These are phyloP conservation scores for Parapristionchus giblindavisi DNA, from an alignment of 2,888 invertebrate genomes.

Conservation along the genomic window DNA sequence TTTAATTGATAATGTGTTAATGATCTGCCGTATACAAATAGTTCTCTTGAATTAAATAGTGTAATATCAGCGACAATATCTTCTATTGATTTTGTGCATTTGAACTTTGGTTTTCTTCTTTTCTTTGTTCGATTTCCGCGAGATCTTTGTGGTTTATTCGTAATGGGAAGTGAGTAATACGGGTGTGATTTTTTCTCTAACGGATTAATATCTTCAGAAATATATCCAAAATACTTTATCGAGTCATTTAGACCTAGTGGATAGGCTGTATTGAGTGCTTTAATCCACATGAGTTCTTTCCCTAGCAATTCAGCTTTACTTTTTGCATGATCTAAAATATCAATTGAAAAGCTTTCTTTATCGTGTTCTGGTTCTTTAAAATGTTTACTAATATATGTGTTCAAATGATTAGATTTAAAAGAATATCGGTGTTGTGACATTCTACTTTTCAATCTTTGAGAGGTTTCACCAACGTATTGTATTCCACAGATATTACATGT, in stretches of 20 bases:
- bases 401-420: not conserved
- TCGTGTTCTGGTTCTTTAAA: conserved; percentile 15
- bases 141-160: not conserved
- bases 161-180: not conserved
- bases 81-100: not conserved
- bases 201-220: conserved; percentile 7
- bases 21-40: conserved; percentile 17
- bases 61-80: not conserved
- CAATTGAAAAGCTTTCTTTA: not conserved
- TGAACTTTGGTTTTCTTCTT: not conserved
- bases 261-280: conserved; percentile 24
- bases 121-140: too few species aligned
- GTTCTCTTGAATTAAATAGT: not conserved
- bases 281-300: conserved; percentile 21
- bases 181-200: not conserved
- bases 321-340: conserved; percentile 14
- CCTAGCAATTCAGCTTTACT: not conserved
- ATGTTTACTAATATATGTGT: conserved; percentile 12
- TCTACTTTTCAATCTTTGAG: not conserved
- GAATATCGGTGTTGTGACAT: conserved; percentile 16
- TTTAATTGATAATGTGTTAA: not conserved
- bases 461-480: conserved; percentile 23
- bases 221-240: conserved; percentile 4
- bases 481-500: conserved; percentile 4
- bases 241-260: conserved; percentile 10